Percentiles rank a stretch among this genome's conserved stretches.
These are phyloP conservation scores for Aporophyla nigra DNA, from an alignment of 2,888 invertebrate species.

Conservation along the genomic window DNA sequence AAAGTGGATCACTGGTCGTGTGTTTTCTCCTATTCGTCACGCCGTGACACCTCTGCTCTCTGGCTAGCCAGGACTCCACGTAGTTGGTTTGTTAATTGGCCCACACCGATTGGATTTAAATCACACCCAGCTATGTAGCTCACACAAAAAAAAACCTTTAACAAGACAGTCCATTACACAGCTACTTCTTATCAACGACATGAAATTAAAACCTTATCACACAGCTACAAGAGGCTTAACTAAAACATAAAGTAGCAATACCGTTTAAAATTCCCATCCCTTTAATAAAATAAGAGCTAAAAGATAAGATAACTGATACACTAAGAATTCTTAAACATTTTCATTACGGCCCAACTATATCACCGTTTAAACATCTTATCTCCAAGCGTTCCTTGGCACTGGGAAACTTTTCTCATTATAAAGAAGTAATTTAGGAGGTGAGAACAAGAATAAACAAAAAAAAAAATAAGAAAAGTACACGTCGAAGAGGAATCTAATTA, in stretches of 20 bases:
- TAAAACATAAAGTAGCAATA: slow-evolving; percentile 45
- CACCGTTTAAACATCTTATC: slow-evolving; percentile 69
- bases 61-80: no score
- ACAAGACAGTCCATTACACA: slow-evolving; percentile 7
- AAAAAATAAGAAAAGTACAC: slow-evolving; percentile 73
- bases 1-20: no score
- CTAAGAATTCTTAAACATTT: slow-evolving; percentile 58
- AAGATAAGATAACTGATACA: slow-evolving; percentile 58
- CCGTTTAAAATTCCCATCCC: slow-evolving; percentile 42
- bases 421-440: slow-evolving; percentile 78
- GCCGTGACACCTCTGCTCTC: no score
- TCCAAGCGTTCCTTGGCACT: slow-evolving; percentile 58
- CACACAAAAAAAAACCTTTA: background rate
- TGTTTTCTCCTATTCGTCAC: no score
- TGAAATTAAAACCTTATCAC: slow-evolving; percentile 35
- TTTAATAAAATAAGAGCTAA: slow-evolving; percentile 54
- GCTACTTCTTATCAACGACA: slow-evolving; percentile 25
- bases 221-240: slow-evolving; percentile 16
- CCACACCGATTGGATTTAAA: no score
- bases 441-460: slow-evolving; percentile 72
- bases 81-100: no score
- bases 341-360: slow-evolving; percentile 66
- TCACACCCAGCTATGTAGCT: no score
- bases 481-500: slow-evolving; percentile 81
- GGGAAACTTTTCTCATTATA: slow-evolving; percentile 83